Percentiles rank a stretch among this genome's conserved stretches.
Evolutionary conservation across 1,140 invertebrate genomes (phyloP).

Genomic region (Drosophila watanabei): DNA sequence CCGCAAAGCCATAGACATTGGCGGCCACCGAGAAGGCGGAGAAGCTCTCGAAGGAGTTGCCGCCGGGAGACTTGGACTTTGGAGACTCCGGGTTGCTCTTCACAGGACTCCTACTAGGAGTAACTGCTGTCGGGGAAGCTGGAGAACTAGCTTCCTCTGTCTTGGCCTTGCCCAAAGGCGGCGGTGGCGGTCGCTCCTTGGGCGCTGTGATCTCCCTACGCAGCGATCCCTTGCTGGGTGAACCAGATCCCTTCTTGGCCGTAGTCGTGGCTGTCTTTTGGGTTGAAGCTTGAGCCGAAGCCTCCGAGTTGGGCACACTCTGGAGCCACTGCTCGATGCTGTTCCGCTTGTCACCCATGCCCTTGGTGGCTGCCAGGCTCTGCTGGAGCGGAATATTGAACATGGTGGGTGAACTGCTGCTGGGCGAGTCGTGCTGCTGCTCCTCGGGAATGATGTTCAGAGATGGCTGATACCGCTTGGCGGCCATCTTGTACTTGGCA

Average conservation of each 20-base stretch:
- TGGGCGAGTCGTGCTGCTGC: constrained; percentile 80
- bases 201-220: constrained; percentile 67
- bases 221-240: constrained; percentile 42
- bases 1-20: constrained; percentile 79
- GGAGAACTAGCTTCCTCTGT: not conserved
- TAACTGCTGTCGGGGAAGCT: not conserved
- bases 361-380: constrained; percentile 69
- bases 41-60: constrained; percentile 52
- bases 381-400: constrained; percentile 73
- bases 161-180: constrained; percentile 52
- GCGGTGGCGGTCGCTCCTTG: constrained; percentile 70
- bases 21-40: constrained; percentile 67
- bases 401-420: constrained; percentile 38
- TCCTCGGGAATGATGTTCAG: constrained; percentile 94
- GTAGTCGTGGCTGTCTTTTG: constrained; percentile 15
- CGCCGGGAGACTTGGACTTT: constrained; percentile 43
- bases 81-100: constrained; percentile 18
- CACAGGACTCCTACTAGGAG: not conserved
- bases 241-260: constrained; percentile 41
- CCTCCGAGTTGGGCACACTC: constrained; percentile 88
- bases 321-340: constrained; percentile 93
- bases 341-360: constrained; percentile 89
- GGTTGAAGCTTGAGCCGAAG: not conserved
- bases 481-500: constrained; percentile 94
- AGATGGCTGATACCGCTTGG: constrained; percentile 92